Base-by-base conservation (phyloP, 2,888 invertebrate species). In the Argyresthia goedartella region DNA sequence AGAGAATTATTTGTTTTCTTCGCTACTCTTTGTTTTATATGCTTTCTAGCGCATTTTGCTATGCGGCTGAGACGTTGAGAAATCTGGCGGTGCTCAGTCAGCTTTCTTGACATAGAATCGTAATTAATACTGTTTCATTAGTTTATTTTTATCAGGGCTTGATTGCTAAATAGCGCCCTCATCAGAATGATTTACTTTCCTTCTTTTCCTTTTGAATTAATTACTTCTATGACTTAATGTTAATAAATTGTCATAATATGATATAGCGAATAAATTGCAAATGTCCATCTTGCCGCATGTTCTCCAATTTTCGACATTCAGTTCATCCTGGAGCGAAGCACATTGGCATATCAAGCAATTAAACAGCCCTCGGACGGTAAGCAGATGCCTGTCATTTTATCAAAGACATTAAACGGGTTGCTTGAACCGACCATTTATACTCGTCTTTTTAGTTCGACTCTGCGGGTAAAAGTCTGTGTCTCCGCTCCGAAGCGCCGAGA, bases 311-410 rank as follows among this genome's bases (percentile, higher is more conserved):
- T 9, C 8, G 76, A 73, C 74, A 69, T 74, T 71, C 67, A 62
- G 25, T 6, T 25, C 25, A 25, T 25, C 25, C 6, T 25, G 25
- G 25, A 25, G 25, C 25, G 25, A 25, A 25, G 25, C 25, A 39
- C 39, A 39, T n/a, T 39, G 39, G 39, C 67, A 68, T 81, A 82
- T 81, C 81, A 71, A 71, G 81, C 82, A 85, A 84, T 86, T 85
- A 85, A 84, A 81, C 67, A 67, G 66, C 66, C 71, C 70, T 65
- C 64, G 63, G 73, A 77, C 80, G 69, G 81, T 80, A 76, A 79
- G 78, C 82, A 81, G 81, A 78, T 76, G 81, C 71, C 81, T 76
- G 82, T 84, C 85, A 81, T 78, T 73, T 85, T 86, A 86, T 85
- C 85, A 82, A 80, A 84, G 76, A 80, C 85, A 84, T 85, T 84